These are phyloP conservation scores for Coregonus suidteri DNA, from an alignment of 2,797 vertebrate species.

Conservation along the genomic window DNA sequence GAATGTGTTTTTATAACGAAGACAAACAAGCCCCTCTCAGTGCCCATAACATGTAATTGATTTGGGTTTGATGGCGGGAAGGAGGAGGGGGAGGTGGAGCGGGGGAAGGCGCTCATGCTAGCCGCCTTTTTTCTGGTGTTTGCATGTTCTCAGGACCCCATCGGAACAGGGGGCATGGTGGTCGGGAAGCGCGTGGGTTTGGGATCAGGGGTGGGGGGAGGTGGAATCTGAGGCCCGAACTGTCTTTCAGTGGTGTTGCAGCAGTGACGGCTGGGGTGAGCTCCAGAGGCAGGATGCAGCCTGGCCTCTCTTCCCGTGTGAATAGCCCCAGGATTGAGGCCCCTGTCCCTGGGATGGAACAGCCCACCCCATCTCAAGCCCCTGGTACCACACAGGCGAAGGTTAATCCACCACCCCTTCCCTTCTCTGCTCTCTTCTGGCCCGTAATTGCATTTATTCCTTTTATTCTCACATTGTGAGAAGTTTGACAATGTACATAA, in stretches of 20 bases:
- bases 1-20: constrained; percentile 21
- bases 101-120: neutral
- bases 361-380: constrained; percentile 7
- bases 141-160: constrained; percentile 62
- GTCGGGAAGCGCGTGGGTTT: constrained; percentile 21
- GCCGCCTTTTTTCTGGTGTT: constrained; percentile 30
- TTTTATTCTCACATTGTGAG: constrained; percentile 76
- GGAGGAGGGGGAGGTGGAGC: neutral
- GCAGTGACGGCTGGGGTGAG: neutral
- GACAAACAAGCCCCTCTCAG: constrained; percentile 6
- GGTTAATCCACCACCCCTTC: constrained; percentile 31
- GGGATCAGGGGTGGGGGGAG: neutral
- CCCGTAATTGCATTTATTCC: constrained; percentile 72
- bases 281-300: constrained; percentile 40
- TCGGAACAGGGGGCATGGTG: constrained; percentile 22
- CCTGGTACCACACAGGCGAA: constrained; percentile 39
- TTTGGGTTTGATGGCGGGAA: neutral
- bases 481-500: constrained; percentile 77
- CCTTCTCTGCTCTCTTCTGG: constrained; percentile 39
- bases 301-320: constrained; percentile 55
- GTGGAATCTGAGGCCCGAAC: constrained; percentile 26
- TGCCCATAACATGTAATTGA: neutral
- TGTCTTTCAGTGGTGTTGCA: constrained; percentile 21
- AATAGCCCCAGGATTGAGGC: constrained; percentile 51
- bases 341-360: constrained; percentile 19